Base-by-base conservation (phyloP, 2,797 vertebrate species). In the Eurystomus glaucurus region DNA sequence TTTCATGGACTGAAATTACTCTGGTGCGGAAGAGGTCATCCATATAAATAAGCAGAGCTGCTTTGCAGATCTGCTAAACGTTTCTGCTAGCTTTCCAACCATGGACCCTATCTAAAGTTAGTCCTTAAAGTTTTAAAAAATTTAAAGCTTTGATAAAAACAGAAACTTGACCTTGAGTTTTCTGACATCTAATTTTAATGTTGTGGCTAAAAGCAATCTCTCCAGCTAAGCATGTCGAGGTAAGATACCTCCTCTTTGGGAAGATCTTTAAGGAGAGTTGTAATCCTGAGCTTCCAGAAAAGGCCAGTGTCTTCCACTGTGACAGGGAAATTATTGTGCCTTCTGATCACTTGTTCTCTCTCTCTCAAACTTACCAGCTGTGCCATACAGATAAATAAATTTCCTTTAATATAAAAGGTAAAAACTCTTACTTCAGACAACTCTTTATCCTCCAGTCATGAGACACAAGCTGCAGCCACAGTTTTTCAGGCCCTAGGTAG, bases 101-200 rank as follows among this genome's bases (percentile, higher is more conserved):
- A 39, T 9, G 31, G n/a, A 60, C 31, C 8, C 11, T 50, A 91
- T 62, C 61, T 77, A 60, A 93, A 85, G 31, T 43, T 45, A 65
- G 33, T 43, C 51, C 60, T 81, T 70, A 68, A 57, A 25, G 45
- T 57, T 74, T 93, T 93, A 11, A 78, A 96, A 85, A 65, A 66
- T 88, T 71, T 86, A 93, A 91, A 69, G 23, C 31, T 54, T 70
- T 79, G 48, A 52, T 74, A 77, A 92, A 96, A 97, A 80, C 50
- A 58, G 90, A 95, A 88, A 58, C 37, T 94, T 95, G 85, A 94
- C 85, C 88, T 91, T 92, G 77, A 76, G 8, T 86, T 93, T 89
- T 82, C 66, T 89, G 51, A 76, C 51, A 70, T 90, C 10, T 29
- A 62, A 79, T 88, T 93, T 96, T 95, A 85, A 82, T 93, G 70